Evolutionary conservation across 2,888 invertebrate genomes (phyloP), one percentile per base, ranked within the genome.

Genomic region (Xanthorhoe spadicearia): DNA sequence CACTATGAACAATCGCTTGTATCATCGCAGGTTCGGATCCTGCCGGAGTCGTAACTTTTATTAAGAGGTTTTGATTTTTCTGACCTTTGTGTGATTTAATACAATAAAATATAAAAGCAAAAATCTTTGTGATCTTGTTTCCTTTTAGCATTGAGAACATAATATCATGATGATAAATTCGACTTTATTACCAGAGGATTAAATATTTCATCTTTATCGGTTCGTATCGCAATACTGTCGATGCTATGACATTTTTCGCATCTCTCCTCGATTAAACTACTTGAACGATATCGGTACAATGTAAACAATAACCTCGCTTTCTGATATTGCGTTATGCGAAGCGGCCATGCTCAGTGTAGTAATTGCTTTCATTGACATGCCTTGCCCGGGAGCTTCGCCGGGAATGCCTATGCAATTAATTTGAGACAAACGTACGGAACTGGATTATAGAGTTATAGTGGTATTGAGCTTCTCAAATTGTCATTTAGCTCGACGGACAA

Each of bases 301-400:
- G 77, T 69, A 74, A 74, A 78, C 80, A 83, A 82, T 80, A 76
- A 74, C 79, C 80, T 77, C 74, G 73, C 76, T 78, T 81, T 82
- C 82, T 79, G 81, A 79, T 81, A 77, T 72, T 77, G 74, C 65
- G 69, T 69, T 64, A 49, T 58, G 58, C 51, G 51, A 38, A 71
- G 69, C 67, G 66, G 81, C 79, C 81, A 76, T 79, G 80, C 53
- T 50, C 58, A 23, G 80, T 77, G 82, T 77, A 85, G 84, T 90
- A 89, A 90, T 90, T 90, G 89, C 86, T 87, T 89, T 84, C 86
- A 90, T 88, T 90, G 89, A 88, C 90, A 86, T 90, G 85, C 89
- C 90, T 75, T 74, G 73, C 75, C 77, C 74, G 76, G 73, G 71
- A 81, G 82, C 82, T 77, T 78, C 77, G 82, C 76, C 69, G 83